phyloP scores from a whole-genome alignment of 35 echinoderm and acorn worm genomes.

The Heliocidaris erythrogramma region DNA sequence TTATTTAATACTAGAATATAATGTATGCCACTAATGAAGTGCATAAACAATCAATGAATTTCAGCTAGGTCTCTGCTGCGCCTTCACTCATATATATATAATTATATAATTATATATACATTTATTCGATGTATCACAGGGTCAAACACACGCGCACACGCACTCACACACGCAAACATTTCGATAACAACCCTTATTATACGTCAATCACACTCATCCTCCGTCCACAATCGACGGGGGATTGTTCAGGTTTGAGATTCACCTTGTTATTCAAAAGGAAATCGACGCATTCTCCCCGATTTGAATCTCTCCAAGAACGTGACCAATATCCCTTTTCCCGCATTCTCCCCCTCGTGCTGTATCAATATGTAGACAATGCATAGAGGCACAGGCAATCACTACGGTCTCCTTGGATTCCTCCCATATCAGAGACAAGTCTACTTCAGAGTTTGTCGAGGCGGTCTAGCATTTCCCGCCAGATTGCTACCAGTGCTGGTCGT shows the following conservation, averaged over 20 bases:
- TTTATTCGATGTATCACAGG: background rate
- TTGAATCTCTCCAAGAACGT: background rate
- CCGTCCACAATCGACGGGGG: background rate
- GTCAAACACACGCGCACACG: background rate
- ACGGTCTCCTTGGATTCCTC: background rate
- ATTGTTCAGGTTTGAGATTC: background rate
- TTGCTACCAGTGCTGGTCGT: background rate
- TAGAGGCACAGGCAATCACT: background rate
- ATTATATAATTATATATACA: background rate
- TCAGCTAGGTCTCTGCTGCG: too few species aligned
- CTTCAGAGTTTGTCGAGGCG: background rate
- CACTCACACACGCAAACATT: background rate
- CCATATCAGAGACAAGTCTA: background rate
- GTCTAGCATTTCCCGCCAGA: background rate
- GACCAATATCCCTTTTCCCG: background rate
- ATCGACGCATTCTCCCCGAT: background rate
- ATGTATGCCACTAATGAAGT: too few species aligned
- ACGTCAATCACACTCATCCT: constrained; percentile 2
- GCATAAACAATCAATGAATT: too few species aligned
- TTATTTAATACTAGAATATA: too few species aligned
- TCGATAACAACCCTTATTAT: background rate
- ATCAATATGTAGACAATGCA: constrained; percentile 3
- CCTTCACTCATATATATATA: background rate
- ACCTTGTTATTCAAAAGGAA: background rate
- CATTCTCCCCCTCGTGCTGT: background rate